Evolutionary conservation across 2,888 invertebrate genomes (phyloP), one percentile per base, ranked within the genome.

Genomic region (Acanthosoma haemorrhoidale): DNA sequence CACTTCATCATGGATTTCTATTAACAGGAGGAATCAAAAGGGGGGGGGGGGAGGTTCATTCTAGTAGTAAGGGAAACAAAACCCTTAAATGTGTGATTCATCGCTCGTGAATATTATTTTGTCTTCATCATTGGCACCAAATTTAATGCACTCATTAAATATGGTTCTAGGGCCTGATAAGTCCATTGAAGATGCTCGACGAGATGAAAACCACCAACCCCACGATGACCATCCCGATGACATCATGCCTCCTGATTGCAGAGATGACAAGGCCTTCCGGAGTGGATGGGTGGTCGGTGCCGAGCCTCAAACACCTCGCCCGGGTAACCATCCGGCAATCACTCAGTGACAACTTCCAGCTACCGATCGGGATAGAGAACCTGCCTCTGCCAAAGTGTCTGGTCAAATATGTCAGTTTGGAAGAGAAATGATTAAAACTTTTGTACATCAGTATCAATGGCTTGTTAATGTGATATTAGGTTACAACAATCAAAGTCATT

Each of bases 231-330:
- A n/a, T 13, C 67, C 67, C 66, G 41, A 11, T 51, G 39, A 63
- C 60, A n/a, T 63, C 29, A 15, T 51, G 25, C 21, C 18, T 18
- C 2, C 18, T 21, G 4, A 43, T 43, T 43, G 43, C 43, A 13
- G 21, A 18, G 57, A 29, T 59, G 21, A 51, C 21, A 51, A 60
- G 25, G 31, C 71, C 51, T 29, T 66, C 38, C 38, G 60, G 38
- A 18, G 32, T 88, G 1, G 79, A 81, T 16, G 78, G 87, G 87
- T 0, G 74, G 86, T 5, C 78, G 78, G 71, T 89, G 1, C 85
- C 87, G n/a, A 88, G 89, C 75, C 80, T 93, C 69, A 89, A 88
- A 75, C 92, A 92, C 79, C 79, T 92, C 3, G 88, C 89, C 76
- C 83, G 92, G 73, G 91, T 91, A 78, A 80, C 81, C 21, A 85